Evolutionary conservation across 2,797 vertebrate genomes (phyloP), one percentile per base, ranked within the genome.

Genomic region (Diceros bicornis): DNA sequence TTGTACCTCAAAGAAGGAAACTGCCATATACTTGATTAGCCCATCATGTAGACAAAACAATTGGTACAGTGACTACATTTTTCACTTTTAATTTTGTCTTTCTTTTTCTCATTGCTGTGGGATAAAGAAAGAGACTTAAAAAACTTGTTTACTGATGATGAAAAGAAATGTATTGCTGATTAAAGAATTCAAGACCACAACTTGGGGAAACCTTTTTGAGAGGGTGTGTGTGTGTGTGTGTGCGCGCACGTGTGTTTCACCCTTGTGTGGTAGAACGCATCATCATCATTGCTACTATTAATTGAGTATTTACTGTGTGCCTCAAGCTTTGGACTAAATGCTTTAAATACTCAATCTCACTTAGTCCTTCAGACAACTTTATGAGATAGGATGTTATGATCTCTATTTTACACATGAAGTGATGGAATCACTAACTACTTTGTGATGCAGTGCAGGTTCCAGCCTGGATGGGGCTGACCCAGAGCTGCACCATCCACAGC

Each of bases 41-140:
- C 50, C 74, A 32, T 92, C 66, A 59, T 82, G 59, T 93, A 97
- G 96, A 97, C 94, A 97, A 97, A 98, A 96, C 86, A 97, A 14
- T 47, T 91, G 89, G 25, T 66, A 52, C n/a, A 78, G 59, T 92
- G 89, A 90, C 50, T 96, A 69, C 50, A 95, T 96, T 98, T 97
- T 96, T 93, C 62, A 69, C 64, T 90, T 90, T 90, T 97, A 82
- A 91, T 97, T 97, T 98, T 97, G 86, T 84, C 95, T 94, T 85
- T 89, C 59, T 92, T 90, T 72, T 91, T 91, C 84, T 91, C 32
- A 89, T 95, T 93, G 9, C 34, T 96, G 21, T 85, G 75, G 69
- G 71, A 88, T 97, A 82, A 93, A 93, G 79, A 61, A 93, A 81
- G 69, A 75, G 57, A 68, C 71, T 84, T 89, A 6, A 50, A 87